Evolutionary conservation across 2,888 invertebrate species (phyloP).

Genomic region (Neoscelio sp.): DNA sequence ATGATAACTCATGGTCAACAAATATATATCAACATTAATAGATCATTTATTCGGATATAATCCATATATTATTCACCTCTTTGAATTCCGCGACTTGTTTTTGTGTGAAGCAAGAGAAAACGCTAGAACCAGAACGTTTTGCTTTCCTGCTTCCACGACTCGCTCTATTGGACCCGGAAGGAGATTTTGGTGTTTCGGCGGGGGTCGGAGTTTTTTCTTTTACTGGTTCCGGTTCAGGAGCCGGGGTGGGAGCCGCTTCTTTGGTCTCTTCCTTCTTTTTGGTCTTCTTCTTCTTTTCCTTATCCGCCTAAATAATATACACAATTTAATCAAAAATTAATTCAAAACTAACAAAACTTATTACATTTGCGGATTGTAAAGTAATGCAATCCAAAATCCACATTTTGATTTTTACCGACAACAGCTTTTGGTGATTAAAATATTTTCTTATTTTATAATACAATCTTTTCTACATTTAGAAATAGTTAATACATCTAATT

Average conservation of each 20-base stretch:
- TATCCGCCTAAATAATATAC: constrained; percentile 89
- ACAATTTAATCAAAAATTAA: not conserved
- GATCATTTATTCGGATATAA: constrained; percentile 3
- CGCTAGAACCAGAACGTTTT: constrained; percentile 96
- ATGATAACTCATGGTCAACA: too few species aligned
- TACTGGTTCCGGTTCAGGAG: constrained; percentile 88
- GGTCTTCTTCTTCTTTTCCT: constrained; percentile 93
- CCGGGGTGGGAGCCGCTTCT: constrained; percentile 86
- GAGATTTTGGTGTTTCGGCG: constrained; percentile 81
- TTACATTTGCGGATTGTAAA: too few species aligned
- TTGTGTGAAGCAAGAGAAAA: constrained; percentile 98
- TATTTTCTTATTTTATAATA: too few species aligned
- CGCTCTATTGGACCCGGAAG: constrained; percentile 87
- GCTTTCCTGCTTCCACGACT: constrained; percentile 92
- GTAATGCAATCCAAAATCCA: too few species aligned
- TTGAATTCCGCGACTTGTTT: constrained; percentile 98
- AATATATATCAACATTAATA: too few species aligned
- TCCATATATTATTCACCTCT: constrained; percentile 85
- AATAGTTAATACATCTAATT: too few species aligned
- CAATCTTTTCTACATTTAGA: too few species aligned
- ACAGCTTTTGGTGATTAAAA: too few species aligned
- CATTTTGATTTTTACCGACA: too few species aligned
- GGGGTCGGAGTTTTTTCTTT: constrained; percentile 84
- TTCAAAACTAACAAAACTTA: not conserved
- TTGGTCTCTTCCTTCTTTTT: constrained; percentile 91